Evolutionary conservation across 92 coral and sea anemone species (phyloP).

Genomic region (Epizoanthus rinbou): DNA sequence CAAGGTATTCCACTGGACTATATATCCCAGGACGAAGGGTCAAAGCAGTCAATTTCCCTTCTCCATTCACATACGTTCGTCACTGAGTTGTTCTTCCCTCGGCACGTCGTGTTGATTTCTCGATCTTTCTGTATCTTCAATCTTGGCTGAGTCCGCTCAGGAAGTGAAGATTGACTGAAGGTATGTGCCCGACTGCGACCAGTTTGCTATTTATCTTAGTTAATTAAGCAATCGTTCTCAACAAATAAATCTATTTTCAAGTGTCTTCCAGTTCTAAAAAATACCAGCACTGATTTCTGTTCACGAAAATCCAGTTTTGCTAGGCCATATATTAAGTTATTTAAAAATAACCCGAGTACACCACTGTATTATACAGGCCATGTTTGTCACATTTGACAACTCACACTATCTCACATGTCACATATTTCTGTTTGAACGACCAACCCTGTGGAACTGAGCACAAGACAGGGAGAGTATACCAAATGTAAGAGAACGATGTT

Average conservation of each 20-base stretch:
- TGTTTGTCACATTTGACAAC: too few species aligned
- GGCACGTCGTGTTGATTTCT: not conserved
- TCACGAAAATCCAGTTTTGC: not conserved
- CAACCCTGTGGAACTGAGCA: not conserved
- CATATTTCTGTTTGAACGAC: not conserved
- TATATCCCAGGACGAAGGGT: not conserved
- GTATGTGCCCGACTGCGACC: slow-evolving; percentile 11
- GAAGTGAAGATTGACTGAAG: slow-evolving; percentile 31
- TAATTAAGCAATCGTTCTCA: not conserved
- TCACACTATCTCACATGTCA: not conserved
- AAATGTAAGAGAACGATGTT: not conserved
- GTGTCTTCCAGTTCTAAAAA: not conserved
- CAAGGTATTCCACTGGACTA: not conserved
- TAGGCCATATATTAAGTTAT: not conserved
- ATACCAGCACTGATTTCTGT: not conserved
- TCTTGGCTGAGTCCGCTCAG: slow-evolving; percentile 17
- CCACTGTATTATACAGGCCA: too few species aligned
- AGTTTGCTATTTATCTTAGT: not conserved
- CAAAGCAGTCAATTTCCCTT: not conserved
- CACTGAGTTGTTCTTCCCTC: too few species aligned
- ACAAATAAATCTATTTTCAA: not conserved
- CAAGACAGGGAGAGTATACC: not conserved
- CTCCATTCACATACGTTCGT: not conserved
- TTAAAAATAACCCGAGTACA: not conserved
- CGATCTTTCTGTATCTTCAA: slow-evolving; percentile 4